phyloP scores from a whole-genome alignment of 2,113 vertebrate species.

The Callionymus lyra region DNA sequence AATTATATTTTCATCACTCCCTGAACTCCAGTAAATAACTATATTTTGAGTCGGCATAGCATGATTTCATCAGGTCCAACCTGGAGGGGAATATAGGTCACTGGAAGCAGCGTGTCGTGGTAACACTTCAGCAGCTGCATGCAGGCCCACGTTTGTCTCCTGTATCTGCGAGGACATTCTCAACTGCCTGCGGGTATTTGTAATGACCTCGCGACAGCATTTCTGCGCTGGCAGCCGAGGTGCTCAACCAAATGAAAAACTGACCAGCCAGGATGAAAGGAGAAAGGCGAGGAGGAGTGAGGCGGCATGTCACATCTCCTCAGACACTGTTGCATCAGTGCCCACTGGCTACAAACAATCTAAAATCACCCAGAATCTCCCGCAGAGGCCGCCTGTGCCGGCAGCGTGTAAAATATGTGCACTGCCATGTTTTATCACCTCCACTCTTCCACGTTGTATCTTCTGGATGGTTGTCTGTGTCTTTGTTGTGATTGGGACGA shows the following conservation, averaged over 20 bases:
- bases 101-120: conserved; percentile 27
- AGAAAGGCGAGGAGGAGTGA: conserved; percentile 14
- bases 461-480: conserved; percentile 23
- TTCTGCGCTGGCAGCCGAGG: conserved; percentile 41
- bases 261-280: conserved; percentile 30
- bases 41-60: conserved; percentile 21
- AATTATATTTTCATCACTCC: background rate
- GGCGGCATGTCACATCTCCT: conserved; percentile 40
- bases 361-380: conserved; percentile 22
- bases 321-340: conserved; percentile 29
- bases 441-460: conserved; percentile 27
- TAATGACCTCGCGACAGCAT: conserved; percentile 48
- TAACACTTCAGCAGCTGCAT: conserved; percentile 21
- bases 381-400: conserved; percentile 17
- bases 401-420: conserved; percentile 23
- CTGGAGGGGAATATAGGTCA: conserved; percentile 45
- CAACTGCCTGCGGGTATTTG: conserved; percentile 44
- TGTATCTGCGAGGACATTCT: conserved; percentile 40
- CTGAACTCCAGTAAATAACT: conserved; percentile 2
- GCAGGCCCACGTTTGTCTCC: conserved; percentile 28
- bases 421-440: conserved; percentile 15
- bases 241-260: conserved; percentile 53
- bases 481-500: conserved; percentile 16
- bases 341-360: conserved; percentile 40
- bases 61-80: conserved; percentile 14